A percentile compares a stretch with the other conserved stretches of the same genome.
These are phyloP conservation scores for Xenotilapia leptura DNA, from an alignment of 2,113 vertebrate species.

Conservation along the genomic window DNA sequence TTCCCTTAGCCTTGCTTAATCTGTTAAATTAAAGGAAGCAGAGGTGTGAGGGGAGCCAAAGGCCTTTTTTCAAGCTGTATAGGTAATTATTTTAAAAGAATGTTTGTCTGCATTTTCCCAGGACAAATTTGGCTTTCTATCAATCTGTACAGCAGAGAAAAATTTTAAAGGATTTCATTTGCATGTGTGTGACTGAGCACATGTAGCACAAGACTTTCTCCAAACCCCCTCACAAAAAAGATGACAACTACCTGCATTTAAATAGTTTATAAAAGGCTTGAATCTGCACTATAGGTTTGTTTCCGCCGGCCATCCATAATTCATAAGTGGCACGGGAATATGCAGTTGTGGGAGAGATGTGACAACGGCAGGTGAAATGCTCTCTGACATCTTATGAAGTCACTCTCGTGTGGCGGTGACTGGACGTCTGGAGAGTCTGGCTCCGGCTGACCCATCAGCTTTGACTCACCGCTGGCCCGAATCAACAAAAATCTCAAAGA, in stretches of 20 bases:
- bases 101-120: neutral
- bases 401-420: slow-evolving; percentile 29
- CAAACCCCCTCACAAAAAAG: neutral
- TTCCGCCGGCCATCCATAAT: neutral
- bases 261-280: neutral
- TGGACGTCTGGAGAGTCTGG: slow-evolving; percentile 37
- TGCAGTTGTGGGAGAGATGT: neutral
- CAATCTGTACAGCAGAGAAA: neutral
- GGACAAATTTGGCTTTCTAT: neutral
- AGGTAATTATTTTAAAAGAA: neutral
- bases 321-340: neutral
- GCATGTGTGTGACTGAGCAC: neutral
- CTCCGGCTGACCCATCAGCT: slow-evolving; percentile 33
- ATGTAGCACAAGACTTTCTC: neutral
- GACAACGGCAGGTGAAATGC: slow-evolving; percentile 11
- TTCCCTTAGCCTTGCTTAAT: neutral
- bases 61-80: neutral
- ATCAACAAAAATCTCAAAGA: slow-evolving; percentile 32
- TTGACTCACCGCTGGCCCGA: slow-evolving; percentile 46
- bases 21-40: neutral
- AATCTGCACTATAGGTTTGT: neutral
- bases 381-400: slow-evolving; percentile 45
- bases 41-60: neutral
- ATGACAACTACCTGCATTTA: rapidly evolving
- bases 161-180: neutral